phyloP scores from a whole-genome alignment of 2,888 invertebrate genomes.

The Limulus polyphemus region DNA sequence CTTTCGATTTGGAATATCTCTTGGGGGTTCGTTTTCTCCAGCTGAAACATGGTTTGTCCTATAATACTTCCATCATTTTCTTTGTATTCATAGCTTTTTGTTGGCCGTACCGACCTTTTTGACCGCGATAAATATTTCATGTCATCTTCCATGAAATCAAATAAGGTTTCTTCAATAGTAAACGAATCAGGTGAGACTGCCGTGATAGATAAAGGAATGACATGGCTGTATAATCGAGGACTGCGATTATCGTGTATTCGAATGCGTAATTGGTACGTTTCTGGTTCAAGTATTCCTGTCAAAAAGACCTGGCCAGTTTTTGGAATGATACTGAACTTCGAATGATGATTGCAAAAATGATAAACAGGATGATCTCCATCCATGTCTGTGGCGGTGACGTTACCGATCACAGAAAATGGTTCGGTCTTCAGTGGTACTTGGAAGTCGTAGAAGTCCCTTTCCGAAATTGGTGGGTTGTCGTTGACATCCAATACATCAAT shows the following conservation, averaged over 20 bases:
- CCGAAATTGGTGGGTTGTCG: conserved; percentile 79
- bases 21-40: conserved; percentile 81
- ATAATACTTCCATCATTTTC: conserved; percentile 81
- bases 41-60: conserved; percentile 71
- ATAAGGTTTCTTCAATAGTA: conserved; percentile 25
- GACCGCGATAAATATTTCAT: conserved; percentile 11
- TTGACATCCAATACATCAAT: conserved; percentile 71
- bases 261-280: conserved; percentile 56
- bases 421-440: conserved; percentile 45
- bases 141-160: conserved; percentile 29
- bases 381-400: conserved; percentile 70
- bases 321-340: conserved; percentile 74
- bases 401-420: conserved; percentile 69
- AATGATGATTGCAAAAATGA: conserved; percentile 56
- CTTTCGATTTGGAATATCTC: conserved; percentile 87
- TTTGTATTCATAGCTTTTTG: conserved; percentile 79
- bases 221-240: conserved; percentile 17
- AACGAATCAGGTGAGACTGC: conserved; percentile 16
- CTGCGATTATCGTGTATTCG: conserved; percentile 69
- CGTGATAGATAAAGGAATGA: conserved; percentile 20
- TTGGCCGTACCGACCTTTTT: conserved; percentile 53
- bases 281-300: conserved; percentile 44
- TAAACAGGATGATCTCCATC: conserved; percentile 90
- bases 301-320: conserved; percentile 81
- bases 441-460: conserved; percentile 62